Evolutionary conservation across 2,797 vertebrate genomes (phyloP).

Genomic region (Mormyrops boulengeri): DNA sequence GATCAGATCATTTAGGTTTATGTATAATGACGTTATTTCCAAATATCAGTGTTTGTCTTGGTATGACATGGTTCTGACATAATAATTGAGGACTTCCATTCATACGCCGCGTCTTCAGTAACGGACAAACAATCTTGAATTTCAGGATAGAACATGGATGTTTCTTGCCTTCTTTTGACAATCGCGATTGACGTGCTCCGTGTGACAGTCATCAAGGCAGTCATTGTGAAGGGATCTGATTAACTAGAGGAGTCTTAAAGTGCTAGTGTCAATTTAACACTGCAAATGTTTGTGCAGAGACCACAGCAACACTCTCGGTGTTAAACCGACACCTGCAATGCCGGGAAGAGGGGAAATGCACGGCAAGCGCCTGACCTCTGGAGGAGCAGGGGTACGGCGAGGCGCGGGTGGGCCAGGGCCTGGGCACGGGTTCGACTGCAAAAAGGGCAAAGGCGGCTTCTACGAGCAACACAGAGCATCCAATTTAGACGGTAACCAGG

Average conservation of each 20-base stretch:
- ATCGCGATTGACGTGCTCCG: neutral
- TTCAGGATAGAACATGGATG: neutral
- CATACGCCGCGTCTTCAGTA: neutral
- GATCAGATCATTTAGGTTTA: neutral
- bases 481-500: slow-evolving; percentile 24
- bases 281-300: neutral
- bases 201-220: neutral
- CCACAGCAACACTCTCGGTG: neutral
- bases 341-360: neutral
- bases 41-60: neutral
- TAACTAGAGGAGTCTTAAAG: neutral
- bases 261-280: neutral
- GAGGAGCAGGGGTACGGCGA: slow-evolving; percentile 53
- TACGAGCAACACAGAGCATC: slow-evolving; percentile 53
- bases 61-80: neutral
- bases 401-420: slow-evolving; percentile 67
- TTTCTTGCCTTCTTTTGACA: neutral
- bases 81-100: neutral
- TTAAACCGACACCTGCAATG: neutral
- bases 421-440: slow-evolving; percentile 53
- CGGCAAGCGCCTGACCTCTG: slow-evolving; percentile 57
- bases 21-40: neutral
- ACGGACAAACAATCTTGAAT: neutral
- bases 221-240: neutral
- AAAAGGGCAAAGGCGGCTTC: slow-evolving; percentile 53